phyloP scores from a whole-genome alignment of 2,888 invertebrate genomes.

The Deilephila porcellus region DNA sequence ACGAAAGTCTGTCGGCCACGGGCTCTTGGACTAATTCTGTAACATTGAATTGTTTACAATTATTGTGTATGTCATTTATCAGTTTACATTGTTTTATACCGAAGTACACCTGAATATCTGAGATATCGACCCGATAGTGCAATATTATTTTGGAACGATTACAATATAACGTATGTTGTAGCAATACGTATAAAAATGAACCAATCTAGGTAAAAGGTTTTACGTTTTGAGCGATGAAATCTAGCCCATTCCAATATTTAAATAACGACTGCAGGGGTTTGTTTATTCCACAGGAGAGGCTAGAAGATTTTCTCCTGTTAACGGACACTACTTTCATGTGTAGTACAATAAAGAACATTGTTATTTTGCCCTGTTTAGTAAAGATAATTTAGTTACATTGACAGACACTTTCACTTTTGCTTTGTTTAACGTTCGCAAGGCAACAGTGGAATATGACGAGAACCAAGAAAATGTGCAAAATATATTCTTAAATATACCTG shows the following conservation, averaged over 20 bases:
- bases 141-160: neutral
- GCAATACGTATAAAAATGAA: no score
- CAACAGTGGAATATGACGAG: neutral
- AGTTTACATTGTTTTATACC: neutral
- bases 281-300: no score
- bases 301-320: neutral
- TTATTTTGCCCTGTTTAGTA: neutral
- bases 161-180: no score
- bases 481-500: neutral
- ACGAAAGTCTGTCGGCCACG: no score
- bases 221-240: no score
- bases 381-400: neutral
- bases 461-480: neutral
- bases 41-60: neutral
- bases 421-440: neutral
- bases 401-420: constrained; percentile 8
- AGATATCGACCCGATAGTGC: neutral
- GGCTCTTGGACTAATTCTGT: neutral
- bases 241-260: no score
- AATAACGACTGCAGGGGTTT: no score
- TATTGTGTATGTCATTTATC: neutral
- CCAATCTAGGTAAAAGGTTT: no score
- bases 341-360: neutral
- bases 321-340: neutral
- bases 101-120: neutral